These are phyloP conservation scores for Synanthedon formicaeformis DNA, from an alignment of 2,888 invertebrate species.

Conservation along the genomic window DNA sequence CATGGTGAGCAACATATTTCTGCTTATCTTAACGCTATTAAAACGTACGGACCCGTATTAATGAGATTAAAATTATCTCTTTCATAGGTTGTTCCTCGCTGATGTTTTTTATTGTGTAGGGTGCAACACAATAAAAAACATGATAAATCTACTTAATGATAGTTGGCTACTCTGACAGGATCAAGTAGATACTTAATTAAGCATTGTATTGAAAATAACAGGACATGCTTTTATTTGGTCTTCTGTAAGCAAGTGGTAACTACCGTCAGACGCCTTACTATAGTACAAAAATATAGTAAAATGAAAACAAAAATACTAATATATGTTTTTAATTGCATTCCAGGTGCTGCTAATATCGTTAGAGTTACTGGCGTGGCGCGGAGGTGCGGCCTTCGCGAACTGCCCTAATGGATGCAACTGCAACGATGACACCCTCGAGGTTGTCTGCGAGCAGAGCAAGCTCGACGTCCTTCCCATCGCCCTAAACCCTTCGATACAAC, in stretches of 20 bases:
- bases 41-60: not conserved
- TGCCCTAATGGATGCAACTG: slow-evolving; percentile 91
- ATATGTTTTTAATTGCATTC: slow-evolving; percentile 20
- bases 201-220: not conserved
- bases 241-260: not conserved
- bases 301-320: not conserved
- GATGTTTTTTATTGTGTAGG: no score
- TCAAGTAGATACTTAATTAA: no score
- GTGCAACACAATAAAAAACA: no score
- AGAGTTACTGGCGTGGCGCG: slow-evolving; percentile 43
- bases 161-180: no score
- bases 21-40: not conserved
- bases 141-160: no score
- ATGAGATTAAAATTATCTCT: not conserved
- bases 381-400: slow-evolving; percentile 75
- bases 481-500: slow-evolving; percentile 89
- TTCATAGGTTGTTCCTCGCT: no score
- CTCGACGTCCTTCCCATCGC: slow-evolving; percentile 92
- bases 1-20: not conserved
- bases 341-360: slow-evolving; percentile 55
- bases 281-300: no score
- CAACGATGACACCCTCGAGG: slow-evolving; percentile 89
- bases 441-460: slow-evolving; percentile 86
- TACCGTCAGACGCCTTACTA: not conserved
- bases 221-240: not conserved